These are phyloP conservation scores for Aphelinus atriplicis DNA, from an alignment of 1,140 invertebrate species.

Conservation along the genomic window DNA sequence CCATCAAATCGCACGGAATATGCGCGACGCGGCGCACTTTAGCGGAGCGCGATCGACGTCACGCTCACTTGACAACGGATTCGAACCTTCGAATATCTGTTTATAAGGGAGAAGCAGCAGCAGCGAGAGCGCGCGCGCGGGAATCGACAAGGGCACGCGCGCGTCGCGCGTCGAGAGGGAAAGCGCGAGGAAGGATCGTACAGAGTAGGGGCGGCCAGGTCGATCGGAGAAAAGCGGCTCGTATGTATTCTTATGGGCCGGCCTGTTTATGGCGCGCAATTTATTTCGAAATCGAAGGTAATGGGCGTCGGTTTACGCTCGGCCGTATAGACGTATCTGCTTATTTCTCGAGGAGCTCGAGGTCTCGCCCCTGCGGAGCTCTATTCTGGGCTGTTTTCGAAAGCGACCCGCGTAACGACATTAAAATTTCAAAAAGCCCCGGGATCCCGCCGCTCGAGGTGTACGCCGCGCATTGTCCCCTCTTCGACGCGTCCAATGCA, in stretches of 20 bases:
- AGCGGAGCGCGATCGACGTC: too few species aligned
- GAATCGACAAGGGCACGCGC: conserved; percentile 5
- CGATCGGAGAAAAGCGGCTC: conserved; percentile 54
- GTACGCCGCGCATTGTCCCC: conserved; percentile 29
- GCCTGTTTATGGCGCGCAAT: conserved; percentile 64
- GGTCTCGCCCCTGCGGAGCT: not conserved
- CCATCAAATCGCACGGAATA: too few species aligned
- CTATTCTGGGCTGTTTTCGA: conserved; percentile 19
- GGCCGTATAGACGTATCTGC: not conserved
- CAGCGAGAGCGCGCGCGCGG: not conserved
- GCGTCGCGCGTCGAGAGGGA: not conserved
- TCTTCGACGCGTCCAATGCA: conserved; percentile 19
- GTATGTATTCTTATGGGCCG: conserved; percentile 62
- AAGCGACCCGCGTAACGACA: conserved; percentile 45
- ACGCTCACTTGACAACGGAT: too few species aligned
- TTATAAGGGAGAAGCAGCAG: not conserved
- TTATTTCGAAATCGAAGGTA: conserved; percentile 66
- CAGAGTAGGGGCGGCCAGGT: not conserved
- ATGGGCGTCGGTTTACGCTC: conserved; percentile 60
- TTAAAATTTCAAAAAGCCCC: conserved; percentile 60
- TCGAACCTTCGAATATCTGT: not conserved
- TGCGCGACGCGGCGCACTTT: too few species aligned
- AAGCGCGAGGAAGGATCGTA: not conserved
- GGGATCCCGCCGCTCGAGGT: not conserved
- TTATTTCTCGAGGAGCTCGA: conserved; percentile 3